phyloP scores from a whole-genome alignment of 2,888 invertebrate genomes.

The Brachypalpus laphriformis region DNA sequence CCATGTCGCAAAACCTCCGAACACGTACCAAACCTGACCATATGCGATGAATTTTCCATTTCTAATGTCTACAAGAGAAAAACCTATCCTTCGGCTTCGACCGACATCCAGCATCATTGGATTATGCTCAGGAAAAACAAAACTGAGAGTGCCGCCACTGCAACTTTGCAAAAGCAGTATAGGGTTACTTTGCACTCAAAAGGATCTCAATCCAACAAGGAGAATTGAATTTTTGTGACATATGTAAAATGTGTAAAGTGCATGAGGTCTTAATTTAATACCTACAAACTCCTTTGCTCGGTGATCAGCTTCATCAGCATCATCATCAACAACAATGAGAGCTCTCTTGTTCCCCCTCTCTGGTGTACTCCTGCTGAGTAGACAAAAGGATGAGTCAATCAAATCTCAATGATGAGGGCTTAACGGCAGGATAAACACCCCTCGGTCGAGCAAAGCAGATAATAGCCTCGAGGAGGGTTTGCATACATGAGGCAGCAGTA shows the following conservation, averaged over 20 bases:
- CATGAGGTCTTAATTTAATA: conserved; percentile 76
- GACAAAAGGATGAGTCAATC: conserved; percentile 78
- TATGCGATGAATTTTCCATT: conserved; percentile 71
- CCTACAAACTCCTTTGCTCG: conserved; percentile 49
- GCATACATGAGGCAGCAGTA: neutral
- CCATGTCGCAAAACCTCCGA: conserved; percentile 44
- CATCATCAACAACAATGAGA: conserved; percentile 49
- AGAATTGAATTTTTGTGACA: conserved; percentile 77
- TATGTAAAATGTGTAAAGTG: conserved; percentile 82
- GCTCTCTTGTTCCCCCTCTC: conserved; percentile 27
- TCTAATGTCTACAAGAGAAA: conserved; percentile 22
- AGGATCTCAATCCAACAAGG: conserved; percentile 26
- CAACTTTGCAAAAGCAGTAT: conserved; percentile 9
- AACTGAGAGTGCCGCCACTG: conserved; percentile 10
- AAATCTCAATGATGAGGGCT: conserved; percentile 78
- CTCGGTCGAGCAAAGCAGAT: conserved; percentile 64
- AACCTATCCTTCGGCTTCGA: neutral
- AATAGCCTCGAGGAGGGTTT: conserved; percentile 69
- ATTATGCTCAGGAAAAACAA: conserved; percentile 55
- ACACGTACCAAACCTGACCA: conserved; percentile 58
- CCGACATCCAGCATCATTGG: conserved; percentile 61
- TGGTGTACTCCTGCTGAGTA: conserved; percentile 41
- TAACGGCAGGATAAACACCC: conserved; percentile 75
- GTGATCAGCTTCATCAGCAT: conserved; percentile 53
- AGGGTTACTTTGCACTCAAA: conserved; percentile 52